Evolutionary conservation across 2,888 invertebrate species (phyloP), one percentile per base, ranked within the genome.

Genomic region (Sympetrum striolatum): DNA sequence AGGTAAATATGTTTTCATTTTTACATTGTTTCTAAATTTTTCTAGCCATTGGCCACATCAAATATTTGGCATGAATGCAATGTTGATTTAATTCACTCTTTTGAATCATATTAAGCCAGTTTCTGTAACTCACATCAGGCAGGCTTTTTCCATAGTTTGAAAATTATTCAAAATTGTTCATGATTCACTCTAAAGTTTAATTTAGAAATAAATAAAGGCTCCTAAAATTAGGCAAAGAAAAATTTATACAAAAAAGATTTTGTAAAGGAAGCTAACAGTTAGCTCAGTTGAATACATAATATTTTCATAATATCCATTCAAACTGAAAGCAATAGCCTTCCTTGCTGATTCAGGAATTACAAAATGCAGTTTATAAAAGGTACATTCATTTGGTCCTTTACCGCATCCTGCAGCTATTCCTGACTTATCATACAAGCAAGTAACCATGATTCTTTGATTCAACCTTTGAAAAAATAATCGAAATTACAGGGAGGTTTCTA

Each of bases 191-290:
- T 86, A 86, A 15, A 86, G 37, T 86, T 86, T 86, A 86, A 60
- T 64, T 64, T 86, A 86, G 58, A 86, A 86, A 86, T 86, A 86
- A 86, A 86, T 86, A 86, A 82, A n/a, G 64, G 37, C 60, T 58
- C 86, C 86, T 86, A 86, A 86, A 86, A 86, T 60, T 86, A 86
- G 86, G 86, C 86, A 86, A 86, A 86, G 37, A 86, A 86, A 86
- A 86, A 37, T 60, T 86, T 73, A 60, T 86, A 86, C 86, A 86
- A 86, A 82, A 82, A 64, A 64, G 86, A 86, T 64, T 86, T 86
- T 37, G 60, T 86, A 58, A 86, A 60, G 37, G 14, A 86, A 86
- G 86, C 86, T 86, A 60, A 86, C 18, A 60, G 10, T 86, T 86
- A 86, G 86, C 86, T 86, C 39, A 37, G 31, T 35, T 8, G 86